Evolutionary conservation across 2,797 vertebrate species (phyloP), one percentile per base, ranked within the genome.

Genomic region (Morus bassanus): DNA sequence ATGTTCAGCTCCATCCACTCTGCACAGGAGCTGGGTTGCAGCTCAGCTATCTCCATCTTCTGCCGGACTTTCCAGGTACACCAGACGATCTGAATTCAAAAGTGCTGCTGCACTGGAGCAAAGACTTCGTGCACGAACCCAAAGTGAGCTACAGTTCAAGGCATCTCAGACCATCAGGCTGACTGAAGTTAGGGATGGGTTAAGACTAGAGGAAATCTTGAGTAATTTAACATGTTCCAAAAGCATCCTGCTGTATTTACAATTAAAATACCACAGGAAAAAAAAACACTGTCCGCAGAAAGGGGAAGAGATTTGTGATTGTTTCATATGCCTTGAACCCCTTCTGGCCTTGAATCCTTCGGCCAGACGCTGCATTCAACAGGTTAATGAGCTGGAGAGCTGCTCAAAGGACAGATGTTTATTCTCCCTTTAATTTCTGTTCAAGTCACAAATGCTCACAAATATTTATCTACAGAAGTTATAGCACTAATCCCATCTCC

Each of bases 371-470:
- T n/a, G 51, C 81, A 16, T 35, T 50, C 41, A 39, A 27, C 50
- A 89, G 85, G 81, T 57, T 73, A 82, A 53, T 3, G 65, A 73
- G 67, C 78, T 61, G 60, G 21, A 45, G 67, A 88, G 78, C 54
- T 48, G 85, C 88, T 85, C 85, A 93, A 93, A 93, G 91, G 43
- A 31, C 37, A 18, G 57, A 60, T 41, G 57, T 53, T 87, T 67
- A 48, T 25, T 23, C 68, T 43, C 72, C 33, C 56, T 82, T 67
- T 81, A 77, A 74, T 64, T 74, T 78, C 80, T 65, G 31, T 11
- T 57, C 75, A 7, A 69, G 51, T 85, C 84, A 48, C 61, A 85
- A 64, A 63, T 3, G 43, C 76, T 88, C 57, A 23, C 85, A 70
- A 89, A 72, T 31, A 64, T 65, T 88, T 82, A 90, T 81, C 83